Conservation (phyloP, 1,140 invertebrate species). For the Metopolophium dirhodum region DNA sequence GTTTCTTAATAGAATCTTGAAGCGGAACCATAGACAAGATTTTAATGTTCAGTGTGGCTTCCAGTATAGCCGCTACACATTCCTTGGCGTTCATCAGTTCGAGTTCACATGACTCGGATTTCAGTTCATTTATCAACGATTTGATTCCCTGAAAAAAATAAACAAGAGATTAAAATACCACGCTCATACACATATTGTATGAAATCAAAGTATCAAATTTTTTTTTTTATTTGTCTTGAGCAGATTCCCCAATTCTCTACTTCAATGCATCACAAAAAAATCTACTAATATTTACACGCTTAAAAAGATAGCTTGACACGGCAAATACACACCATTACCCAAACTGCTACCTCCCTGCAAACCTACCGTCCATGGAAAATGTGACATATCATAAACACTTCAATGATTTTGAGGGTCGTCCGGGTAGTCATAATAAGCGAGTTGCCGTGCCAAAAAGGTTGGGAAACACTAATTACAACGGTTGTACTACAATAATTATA, state of each 20-base stretch:
- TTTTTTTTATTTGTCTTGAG: no score
- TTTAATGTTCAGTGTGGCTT: background rate
- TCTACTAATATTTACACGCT: no score
- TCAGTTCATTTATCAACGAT: conserved; percentile 43
- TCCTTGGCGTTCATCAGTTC: conserved; percentile 21
- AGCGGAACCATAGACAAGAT: background rate
- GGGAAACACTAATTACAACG: background rate
- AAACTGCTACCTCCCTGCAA: no score
- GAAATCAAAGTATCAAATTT: background rate
- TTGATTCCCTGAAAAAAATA: conserved; percentile 37
- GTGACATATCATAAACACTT: no score
- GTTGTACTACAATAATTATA: background rate
- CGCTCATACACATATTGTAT: background rate
- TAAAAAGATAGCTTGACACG: no score
- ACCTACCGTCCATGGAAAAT: no score
- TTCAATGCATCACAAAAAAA: no score
- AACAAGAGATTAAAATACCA: background rate
- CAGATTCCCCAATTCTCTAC: no score
- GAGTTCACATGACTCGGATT: background rate
- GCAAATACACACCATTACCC: no score
- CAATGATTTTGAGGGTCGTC: no score
- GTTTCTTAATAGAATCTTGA: background rate
- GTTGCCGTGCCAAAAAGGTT: background rate
- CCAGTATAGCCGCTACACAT: background rate
- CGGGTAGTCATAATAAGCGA: background rate